These are phyloP conservation scores for Diplogasteroides magnus DNA, from an alignment of 1,140 invertebrate species.

Conservation along the genomic window DNA sequence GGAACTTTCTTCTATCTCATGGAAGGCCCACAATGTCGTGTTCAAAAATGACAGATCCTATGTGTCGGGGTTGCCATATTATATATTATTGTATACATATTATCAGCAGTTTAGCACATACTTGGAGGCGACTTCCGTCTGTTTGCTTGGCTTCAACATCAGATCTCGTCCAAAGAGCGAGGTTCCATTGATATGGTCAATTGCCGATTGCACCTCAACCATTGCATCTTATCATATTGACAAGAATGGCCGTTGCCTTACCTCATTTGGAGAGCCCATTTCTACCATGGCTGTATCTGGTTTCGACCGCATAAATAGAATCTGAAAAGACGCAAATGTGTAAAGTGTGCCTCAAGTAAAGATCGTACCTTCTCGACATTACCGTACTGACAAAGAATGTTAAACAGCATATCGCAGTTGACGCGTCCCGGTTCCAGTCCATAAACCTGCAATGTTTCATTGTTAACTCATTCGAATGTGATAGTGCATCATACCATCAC, in stretches of 20 bases:
- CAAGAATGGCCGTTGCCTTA: neutral
- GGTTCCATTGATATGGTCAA: slow-evolving; percentile 87
- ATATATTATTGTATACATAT: too few relatives aligned
- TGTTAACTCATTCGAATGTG: neutral
- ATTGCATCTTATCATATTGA: neutral
- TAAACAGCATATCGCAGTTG: slow-evolving; percentile 94
- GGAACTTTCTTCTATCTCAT: too few relatives aligned
- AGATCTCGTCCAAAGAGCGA: slow-evolving; percentile 66
- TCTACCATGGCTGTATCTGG: slow-evolving; percentile 99
- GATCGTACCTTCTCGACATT: slow-evolving; percentile 87
- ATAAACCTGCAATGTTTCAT: slow-evolving; percentile 90
- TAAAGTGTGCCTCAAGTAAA: neutral
- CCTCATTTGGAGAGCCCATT: slow-evolving; percentile 82
- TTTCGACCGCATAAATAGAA: slow-evolving; percentile 97
- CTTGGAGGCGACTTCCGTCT: slow-evolving; percentile 34
- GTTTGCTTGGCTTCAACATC: slow-evolving; percentile 20
- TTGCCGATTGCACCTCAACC: slow-evolving; percentile 76
- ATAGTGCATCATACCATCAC: neutral
- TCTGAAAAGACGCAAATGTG: slow-evolving; percentile 62
- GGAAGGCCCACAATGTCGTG: too few relatives aligned
- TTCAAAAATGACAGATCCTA: too few relatives aligned
- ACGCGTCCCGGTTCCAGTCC: slow-evolving; percentile 84
- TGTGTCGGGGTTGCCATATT: too few relatives aligned
- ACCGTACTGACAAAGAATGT: slow-evolving; percentile 94
- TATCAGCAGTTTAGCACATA: slow-evolving; percentile 57